Base-by-base conservation (phyloP, 2,888 invertebrate species). In the Drosophila greeni region DNA sequence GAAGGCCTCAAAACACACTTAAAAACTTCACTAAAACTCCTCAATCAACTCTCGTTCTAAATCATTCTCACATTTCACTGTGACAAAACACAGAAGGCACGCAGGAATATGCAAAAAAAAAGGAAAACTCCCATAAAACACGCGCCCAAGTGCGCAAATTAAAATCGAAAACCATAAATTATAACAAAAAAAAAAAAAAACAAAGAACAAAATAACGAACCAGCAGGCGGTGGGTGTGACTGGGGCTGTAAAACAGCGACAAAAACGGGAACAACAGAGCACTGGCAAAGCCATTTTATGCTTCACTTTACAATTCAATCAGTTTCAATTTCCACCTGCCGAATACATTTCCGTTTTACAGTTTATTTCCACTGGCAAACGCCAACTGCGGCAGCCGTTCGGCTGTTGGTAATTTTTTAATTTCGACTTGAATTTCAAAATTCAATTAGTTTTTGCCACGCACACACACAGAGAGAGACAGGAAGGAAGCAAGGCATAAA, bases 261-360 rank as follows among this genome's bases (percentile, higher is more conserved):
- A 39, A 47, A 61, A 56, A 36, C 56, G 31, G 20, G 11, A 42
- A 52, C 20, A 75, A 72, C 72, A 69, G 29, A n/a, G 36, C 14
- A 16, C 69, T 56, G 66, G 59, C 66, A 69, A 42, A 60, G 66
- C 37, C 42, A 72, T 81, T 81, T 83, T 77, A 79, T 81, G 81
- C 79, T 58, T 65, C 67, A 66, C 71, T 81, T 82, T 79, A 74
- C 82, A 81, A 83, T 81, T 82, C 84, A 81, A 83, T 83, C 81
- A 79, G 79, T 72, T 82, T 83, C 74, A 75, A 82, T 81, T 81
- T 81, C 84, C 81, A 81, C 82, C 81, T 81, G 84, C 79, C 83
- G 78, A 81, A 84, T 73, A 75, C 67, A 77, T 84, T 84, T 81
- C 82, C 83, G 79, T 70, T 75, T 72, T 66, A 70, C 84, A 78